phyloP scores from a whole-genome alignment of 2,797 vertebrate species.

The Heteromormyrus szaboi region DNA sequence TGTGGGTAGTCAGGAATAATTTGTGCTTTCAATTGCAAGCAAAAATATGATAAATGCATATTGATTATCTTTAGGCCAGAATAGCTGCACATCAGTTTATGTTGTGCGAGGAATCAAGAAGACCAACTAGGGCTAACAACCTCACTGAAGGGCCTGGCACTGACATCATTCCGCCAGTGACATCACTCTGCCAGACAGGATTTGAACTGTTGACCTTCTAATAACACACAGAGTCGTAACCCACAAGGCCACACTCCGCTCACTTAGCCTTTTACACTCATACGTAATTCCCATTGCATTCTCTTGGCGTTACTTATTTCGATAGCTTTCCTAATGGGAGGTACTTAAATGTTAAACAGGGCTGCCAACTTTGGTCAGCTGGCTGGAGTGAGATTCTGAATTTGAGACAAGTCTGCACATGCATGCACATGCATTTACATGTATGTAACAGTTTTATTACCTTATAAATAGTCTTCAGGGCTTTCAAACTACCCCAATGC shows the following conservation, averaged over 20 bases:
- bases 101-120: neutral
- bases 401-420: neutral
- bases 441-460: neutral
- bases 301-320: neutral
- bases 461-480: neutral
- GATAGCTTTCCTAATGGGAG: neutral
- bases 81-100: neutral
- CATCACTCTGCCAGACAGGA: neutral
- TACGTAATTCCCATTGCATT: neutral
- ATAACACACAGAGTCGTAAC: neutral
- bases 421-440: neutral
- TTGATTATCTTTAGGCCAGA: neutral
- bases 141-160: neutral
- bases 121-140: neutral
- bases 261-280: neutral
- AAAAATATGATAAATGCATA: neutral
- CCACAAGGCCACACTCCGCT: neutral
- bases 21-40: neutral
- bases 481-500: neutral
- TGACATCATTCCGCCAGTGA: neutral
- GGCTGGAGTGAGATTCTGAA: neutral
- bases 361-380: neutral
- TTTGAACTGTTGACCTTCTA: neutral
- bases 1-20: neutral
- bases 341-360: neutral